These are phyloP conservation scores for Poeciliopsis retropinna DNA, from an alignment of 2,113 vertebrate species.

Conservation along the genomic window DNA sequence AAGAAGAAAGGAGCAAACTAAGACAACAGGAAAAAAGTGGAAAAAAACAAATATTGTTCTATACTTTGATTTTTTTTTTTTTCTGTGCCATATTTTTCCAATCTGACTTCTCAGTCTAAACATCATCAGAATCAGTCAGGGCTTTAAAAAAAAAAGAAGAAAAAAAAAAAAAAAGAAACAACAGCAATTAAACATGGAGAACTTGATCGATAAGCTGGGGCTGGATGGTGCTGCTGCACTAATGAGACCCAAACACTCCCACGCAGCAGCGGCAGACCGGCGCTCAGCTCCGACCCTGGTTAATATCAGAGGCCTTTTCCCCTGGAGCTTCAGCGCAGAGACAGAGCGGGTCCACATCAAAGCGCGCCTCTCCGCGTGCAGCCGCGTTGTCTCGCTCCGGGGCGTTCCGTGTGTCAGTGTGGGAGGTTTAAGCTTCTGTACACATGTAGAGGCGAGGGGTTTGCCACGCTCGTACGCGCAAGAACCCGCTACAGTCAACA, in stretches of 20 bases:
- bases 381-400: slow-evolving; percentile 48
- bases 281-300: slow-evolving; percentile 56
- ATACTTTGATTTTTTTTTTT: neutral
- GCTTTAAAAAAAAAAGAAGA: neutral
- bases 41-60: neutral
- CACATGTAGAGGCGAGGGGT: slow-evolving; percentile 48
- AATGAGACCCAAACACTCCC: slow-evolving; percentile 7
- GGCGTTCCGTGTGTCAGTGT: slow-evolving; percentile 56
- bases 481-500: slow-evolving; percentile 61
- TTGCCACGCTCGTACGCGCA: slow-evolving; percentile 50
- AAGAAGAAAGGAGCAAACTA: neutral
- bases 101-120: neutral
- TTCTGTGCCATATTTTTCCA: neutral
- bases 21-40: neutral
- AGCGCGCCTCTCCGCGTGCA: slow-evolving; percentile 32
- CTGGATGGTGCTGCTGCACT: neutral
- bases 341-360: slow-evolving; percentile 68
- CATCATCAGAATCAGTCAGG: neutral
- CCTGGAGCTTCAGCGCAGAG: slow-evolving; percentile 39
- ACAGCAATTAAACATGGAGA: neutral
- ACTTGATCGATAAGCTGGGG: neutral
- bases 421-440: slow-evolving; percentile 66
- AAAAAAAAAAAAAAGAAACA: neutral
- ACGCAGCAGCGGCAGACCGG: slow-evolving; percentile 8
- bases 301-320: slow-evolving; percentile 51